Evolutionary conservation across 1,140 invertebrate species (phyloP).

Genomic region (Capitella teleta): DNA sequence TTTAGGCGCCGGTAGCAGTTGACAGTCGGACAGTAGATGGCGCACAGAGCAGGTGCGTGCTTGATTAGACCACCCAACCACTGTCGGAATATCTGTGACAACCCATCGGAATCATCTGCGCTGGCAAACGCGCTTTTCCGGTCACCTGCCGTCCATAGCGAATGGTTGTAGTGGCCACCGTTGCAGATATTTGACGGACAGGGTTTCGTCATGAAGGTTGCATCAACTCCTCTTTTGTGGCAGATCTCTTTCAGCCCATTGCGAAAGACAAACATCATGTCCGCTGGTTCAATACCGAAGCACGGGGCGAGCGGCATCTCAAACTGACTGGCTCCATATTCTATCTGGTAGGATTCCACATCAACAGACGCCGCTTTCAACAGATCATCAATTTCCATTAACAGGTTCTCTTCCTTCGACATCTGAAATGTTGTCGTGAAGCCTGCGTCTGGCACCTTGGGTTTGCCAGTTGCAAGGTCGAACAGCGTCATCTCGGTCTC

Average conservation of each 20-base stretch:
- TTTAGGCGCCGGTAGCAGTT: constrained; percentile 18
- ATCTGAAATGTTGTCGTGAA: not conserved
- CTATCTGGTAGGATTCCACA: constrained; percentile 1
- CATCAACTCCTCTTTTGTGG: constrained; percentile 4
- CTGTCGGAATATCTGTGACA: constrained; percentile 13
- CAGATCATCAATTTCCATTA: constrained; percentile 5
- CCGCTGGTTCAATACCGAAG: constrained; percentile 4
- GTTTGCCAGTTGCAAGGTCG: constrained; percentile 5
- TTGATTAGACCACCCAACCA: constrained; percentile 18
- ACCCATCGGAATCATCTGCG: constrained; percentile 1
- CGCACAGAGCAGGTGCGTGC: constrained; percentile 14
- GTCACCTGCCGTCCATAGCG: constrained; percentile 12
- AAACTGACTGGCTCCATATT: constrained; percentile 12
- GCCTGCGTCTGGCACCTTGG: constrained; percentile 5
- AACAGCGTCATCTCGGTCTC: constrained; percentile 9
- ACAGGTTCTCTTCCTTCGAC: constrained; percentile 8
- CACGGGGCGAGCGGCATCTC: constrained; percentile 6
- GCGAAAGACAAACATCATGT: constrained; percentile 6
- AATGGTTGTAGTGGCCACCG: constrained; percentile 17
- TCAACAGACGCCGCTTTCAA: constrained; percentile 5
- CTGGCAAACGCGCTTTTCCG: constrained; percentile 15
- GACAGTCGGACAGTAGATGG: constrained; percentile 16
- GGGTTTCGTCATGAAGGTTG: constrained; percentile 18
- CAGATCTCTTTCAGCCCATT: constrained; percentile 9
- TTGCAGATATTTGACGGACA: constrained; percentile 5